Base-by-base conservation (phyloP, 2,797 vertebrate genomes). In the Ctenopoma kingsleyae region DNA sequence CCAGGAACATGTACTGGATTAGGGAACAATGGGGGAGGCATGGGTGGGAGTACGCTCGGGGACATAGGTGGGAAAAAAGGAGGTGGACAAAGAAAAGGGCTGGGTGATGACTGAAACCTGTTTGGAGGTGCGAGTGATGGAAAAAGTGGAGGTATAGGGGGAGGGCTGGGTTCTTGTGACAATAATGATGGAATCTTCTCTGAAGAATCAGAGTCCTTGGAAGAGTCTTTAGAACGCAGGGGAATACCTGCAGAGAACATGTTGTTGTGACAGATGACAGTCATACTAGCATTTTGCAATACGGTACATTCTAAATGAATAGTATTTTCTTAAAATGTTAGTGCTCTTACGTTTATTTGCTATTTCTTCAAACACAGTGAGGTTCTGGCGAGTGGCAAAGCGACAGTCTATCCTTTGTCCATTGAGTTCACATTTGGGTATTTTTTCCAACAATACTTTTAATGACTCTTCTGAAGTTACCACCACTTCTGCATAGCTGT, bases 401-500 rank as follows among this genome's bases (percentile, higher is more conserved):
- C 96, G 96, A 86, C 98, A 97, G 62, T 96, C 95, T 81, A 97
- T 90, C 78, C 92, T 95, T 82, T 96, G 95, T 25, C 97, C 97
- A 0, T 97, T 94, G 55, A 99, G 86, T 82, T 95, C 87, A 87
- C 95, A 96, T 23, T 94, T 93, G 0, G 97, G 96, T 43, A 98
- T 88, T 54, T 95, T 95, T 72, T 97, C 96, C 85, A 98, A 84
- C 56, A 98, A 91, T 65, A 90, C 91, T 87, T 96, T 96, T 40
- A 97, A 87, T 0, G 97, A 98, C 66, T 94, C 93, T 46, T 98
- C 95, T 1, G 97, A 95, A 74, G 94, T 95, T 3, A 98, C 96
- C 67, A 96, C 93, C 78, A 98, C 90, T 88, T 98, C 95, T n/a
- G 96, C 97, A 3, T 95, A 99, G 59, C 97, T 99, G 89, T n/a